These are phyloP conservation scores for Acromyrmex echinatior DNA, from an alignment of 1,140 invertebrate species.

Conservation along the genomic window DNA sequence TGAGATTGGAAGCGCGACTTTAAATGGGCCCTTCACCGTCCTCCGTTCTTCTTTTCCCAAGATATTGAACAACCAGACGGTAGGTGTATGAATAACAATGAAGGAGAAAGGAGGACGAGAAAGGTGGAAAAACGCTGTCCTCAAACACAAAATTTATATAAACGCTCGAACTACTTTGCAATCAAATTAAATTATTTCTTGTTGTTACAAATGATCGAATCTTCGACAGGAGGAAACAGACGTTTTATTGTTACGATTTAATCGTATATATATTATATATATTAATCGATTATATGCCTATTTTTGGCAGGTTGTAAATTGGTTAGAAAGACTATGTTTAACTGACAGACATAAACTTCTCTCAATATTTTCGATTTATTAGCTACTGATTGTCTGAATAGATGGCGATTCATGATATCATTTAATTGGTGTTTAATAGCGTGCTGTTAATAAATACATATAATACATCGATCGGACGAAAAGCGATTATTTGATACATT, in stretches of 20 bases:
- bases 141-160: conserved; percentile 45
- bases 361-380: conserved; percentile 7
- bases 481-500: background rate
- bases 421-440: conserved; percentile 27
- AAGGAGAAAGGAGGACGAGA: conserved; percentile 45
- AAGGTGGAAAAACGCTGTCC: background rate
- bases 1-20: conserved; percentile 61
- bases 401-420: conserved; percentile 5
- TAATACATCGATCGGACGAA: background rate
- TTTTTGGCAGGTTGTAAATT: background rate
- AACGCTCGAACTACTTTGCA: conserved; percentile 32
- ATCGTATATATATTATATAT: background rate
- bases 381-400: background rate
- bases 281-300: background rate
- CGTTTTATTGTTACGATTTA: background rate
- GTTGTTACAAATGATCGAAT: conserved; percentile 43
- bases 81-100: conserved; percentile 54
- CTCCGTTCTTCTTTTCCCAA: conserved; percentile 49
- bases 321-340: background rate
- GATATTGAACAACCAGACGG: conserved; percentile 57
- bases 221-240: background rate
- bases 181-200: conserved; percentile 52
- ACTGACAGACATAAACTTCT: background rate
- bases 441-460: background rate
- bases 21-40: conserved; percentile 50